Percentiles rank a stretch among this genome's conserved stretches.
phyloP scores from a whole-genome alignment of 2,888 invertebrate species.

The Scaptodrosophila latifasciaeformis region DNA sequence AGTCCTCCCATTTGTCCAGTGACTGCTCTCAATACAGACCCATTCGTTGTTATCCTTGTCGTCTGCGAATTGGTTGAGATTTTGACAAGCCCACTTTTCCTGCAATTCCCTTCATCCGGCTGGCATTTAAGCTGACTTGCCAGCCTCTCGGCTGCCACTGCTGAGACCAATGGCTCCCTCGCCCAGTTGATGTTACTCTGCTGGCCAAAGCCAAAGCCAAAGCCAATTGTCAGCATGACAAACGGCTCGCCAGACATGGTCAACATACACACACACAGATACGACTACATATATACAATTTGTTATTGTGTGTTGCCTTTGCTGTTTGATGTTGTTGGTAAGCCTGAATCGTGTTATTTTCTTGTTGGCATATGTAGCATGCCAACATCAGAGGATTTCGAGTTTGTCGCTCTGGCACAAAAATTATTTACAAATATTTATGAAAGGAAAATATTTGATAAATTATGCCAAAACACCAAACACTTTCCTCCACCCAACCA shows the following conservation, averaged over 20 bases:
- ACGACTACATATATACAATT: too few species aligned
- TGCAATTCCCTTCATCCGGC: conserved; percentile 17
- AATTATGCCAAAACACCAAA: conserved; percentile 40
- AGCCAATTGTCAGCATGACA: conserved; percentile 66
- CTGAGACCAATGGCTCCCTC: conserved; percentile 16
- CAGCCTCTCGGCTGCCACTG: conserved; percentile 14
- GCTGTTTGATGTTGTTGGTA: conserved; percentile 10
- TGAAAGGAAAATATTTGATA: conserved; percentile 42
- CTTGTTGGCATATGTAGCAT: conserved; percentile 37
- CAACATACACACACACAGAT: conserved; percentile 43
- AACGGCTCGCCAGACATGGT: conserved; percentile 23
- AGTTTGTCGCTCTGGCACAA: conserved; percentile 28
- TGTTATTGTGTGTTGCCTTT: conserved; percentile 14
- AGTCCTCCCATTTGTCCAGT: conserved; percentile 36
- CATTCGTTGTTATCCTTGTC: conserved; percentile 41
- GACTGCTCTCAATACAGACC: neutral
- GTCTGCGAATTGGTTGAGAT: conserved; percentile 57
- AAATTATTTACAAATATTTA: conserved; percentile 65
- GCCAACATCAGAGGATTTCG: conserved; percentile 38
- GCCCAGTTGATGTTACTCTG: conserved; percentile 41
- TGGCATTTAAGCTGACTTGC: neutral
- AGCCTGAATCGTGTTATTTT: conserved; percentile 3
- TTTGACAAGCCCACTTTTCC: conserved; percentile 43
- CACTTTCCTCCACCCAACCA: neutral
- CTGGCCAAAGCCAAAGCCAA: too few species aligned